phyloP scores from a whole-genome alignment of 2,113 vertebrate genomes.

The Myotis brandtii region DNA sequence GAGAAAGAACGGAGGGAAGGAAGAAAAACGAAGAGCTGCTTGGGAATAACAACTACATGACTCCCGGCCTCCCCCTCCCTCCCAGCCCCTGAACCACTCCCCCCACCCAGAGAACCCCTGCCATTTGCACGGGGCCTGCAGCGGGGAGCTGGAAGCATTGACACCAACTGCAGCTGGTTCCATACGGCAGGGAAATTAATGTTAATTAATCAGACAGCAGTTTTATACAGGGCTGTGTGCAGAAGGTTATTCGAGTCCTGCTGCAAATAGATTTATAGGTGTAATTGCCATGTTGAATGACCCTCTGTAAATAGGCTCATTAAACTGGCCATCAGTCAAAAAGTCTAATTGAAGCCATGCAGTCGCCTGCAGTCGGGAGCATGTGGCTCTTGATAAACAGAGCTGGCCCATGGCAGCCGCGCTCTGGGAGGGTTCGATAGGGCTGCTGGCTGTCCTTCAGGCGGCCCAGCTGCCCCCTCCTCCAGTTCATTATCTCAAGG shows the following conservation, averaged over 20 bases:
- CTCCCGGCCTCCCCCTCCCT: neutral
- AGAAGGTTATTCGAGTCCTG: slow-evolving; percentile 85
- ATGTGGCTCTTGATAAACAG: slow-evolving; percentile 75
- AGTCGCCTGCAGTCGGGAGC: slow-evolving; percentile 58
- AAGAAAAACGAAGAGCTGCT: slow-evolving; percentile 71
- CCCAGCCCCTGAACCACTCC: neutral
- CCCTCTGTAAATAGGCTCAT: slow-evolving; percentile 88
- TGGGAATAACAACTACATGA: slow-evolving; percentile 75
- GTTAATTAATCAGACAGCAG: slow-evolving; percentile 91
- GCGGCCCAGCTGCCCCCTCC: neutral
- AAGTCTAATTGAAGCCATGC: slow-evolving; percentile 84
- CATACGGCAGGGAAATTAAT: slow-evolving; percentile 88
- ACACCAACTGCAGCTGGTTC: slow-evolving; percentile 86
- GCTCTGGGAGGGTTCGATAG: slow-evolving; percentile 10
- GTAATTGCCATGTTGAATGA: slow-evolving; percentile 87
- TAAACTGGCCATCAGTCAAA: slow-evolving; percentile 91
- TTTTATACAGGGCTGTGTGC: slow-evolving; percentile 82
- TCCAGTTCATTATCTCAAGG: neutral
- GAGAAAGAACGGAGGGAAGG: slow-evolving; percentile 63
- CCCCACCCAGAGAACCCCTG: slow-evolving; percentile 30
- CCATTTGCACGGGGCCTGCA: slow-evolving; percentile 71
- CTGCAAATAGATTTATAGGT: slow-evolving; percentile 87
- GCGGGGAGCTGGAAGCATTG: slow-evolving; percentile 80
- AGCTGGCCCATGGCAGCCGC: neutral
- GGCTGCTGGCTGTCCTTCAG: slow-evolving; percentile 21